phyloP scores from a whole-genome alignment of 2,113 vertebrate genomes.

The Leptobrachium ailaonicum region DNA sequence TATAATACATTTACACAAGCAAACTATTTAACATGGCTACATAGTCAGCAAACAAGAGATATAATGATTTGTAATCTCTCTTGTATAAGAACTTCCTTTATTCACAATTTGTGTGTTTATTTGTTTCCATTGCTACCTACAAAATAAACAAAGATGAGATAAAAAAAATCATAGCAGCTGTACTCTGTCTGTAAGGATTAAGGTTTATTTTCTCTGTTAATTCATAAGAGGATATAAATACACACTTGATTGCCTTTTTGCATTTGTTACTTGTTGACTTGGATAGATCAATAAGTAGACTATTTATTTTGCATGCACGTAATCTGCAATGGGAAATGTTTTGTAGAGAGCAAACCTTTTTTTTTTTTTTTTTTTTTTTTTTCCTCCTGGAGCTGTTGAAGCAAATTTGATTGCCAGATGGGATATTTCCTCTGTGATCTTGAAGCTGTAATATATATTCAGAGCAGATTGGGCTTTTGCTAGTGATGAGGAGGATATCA shows the following conservation, averaged over 20 bases:
- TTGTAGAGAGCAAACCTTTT: conserved; percentile 70
- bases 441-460: conserved; percentile 92
- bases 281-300: conserved; percentile 72
- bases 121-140: conserved; percentile 54
- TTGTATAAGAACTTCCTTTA: too few relatives aligned
- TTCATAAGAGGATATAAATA: conserved; percentile 57
- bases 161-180: conserved; percentile 55
- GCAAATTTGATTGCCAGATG: conserved; percentile 85
- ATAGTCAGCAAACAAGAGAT: too few relatives aligned
- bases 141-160: conserved; percentile 61
- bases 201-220: conserved; percentile 62
- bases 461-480: conserved; percentile 86
- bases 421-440: conserved; percentile 85
- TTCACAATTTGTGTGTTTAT: not conserved
- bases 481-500: conserved; percentile 85
- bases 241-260: conserved; percentile 68
- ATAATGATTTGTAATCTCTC: too few relatives aligned
- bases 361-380: conserved; percentile 44
- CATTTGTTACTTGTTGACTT: conserved; percentile 82
- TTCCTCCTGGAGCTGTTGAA: conserved; percentile 71
- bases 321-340: conserved; percentile 82
- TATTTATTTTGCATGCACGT: conserved; percentile 84
- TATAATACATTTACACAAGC: too few relatives aligned
- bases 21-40: too few relatives aligned
- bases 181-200: conserved; percentile 52